Base-by-base conservation (phyloP, 2,797 vertebrate species). In the Sylvilagus floridanus region DNA sequence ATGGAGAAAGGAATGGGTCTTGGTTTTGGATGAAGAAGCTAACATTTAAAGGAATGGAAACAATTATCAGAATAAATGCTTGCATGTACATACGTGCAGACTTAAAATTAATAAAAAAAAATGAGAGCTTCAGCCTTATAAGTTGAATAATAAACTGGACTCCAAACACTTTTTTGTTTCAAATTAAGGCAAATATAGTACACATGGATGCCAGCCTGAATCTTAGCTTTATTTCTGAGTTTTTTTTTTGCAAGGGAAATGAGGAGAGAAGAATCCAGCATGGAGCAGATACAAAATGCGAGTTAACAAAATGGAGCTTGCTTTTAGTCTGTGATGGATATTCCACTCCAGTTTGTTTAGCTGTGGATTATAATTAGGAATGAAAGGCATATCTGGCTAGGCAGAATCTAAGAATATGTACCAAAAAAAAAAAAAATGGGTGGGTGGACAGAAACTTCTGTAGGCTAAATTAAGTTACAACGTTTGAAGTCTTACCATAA, bases 211-310 rank as follows among this genome's bases (percentile, higher is more conserved):
- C 42, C 10, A 32, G 6, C 66, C 3, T 91, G 60, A 88, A 42
- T 76, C 17, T 95, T 76, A 76, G 26, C 1, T 26, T 84, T 84
- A 78, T 50, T 85, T 30, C 24, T 83, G 16, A 73, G 13, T 57
- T 90, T 90, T 94, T 90, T 94, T 35, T 72, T 22, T 78, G 7
- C 32, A 73, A 87, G 24, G n/a, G 19, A 88, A 83, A 32, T 57
- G 26, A 88, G 5, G 60, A 91, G 21, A 17, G 17, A 83, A 79
- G 16, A 90, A 21, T 69, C 13, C 21, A 60, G 14, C 21, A 37
- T 71, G 10, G 13, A 69, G 14, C 24, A 88, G n/a, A 91, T 66
- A 21, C 8, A 19, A 14, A 63, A 71, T 4, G 14, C 30, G 7
- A 24, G 14, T 54, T 24, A 84, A 37, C 35, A 72, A 65, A 86